These are phyloP conservation scores for Sebastes nivosus DNA, from an alignment of 2,797 vertebrate genomes.

Conservation along the genomic window DNA sequence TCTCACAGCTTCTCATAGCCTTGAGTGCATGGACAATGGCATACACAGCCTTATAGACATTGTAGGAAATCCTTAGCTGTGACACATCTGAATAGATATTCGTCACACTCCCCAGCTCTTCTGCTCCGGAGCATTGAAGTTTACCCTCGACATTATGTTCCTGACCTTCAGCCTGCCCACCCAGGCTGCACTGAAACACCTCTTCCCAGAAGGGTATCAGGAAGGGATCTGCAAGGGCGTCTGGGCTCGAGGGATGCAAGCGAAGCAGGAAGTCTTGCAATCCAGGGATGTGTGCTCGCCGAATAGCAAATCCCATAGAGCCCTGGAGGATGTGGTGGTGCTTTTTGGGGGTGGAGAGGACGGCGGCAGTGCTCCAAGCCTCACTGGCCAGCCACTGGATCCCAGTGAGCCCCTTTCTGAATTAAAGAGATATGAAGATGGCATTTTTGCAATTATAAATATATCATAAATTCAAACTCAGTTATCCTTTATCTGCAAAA, in stretches of 20 bases:
- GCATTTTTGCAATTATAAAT: not conserved
- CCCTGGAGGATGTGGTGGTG: slow-evolving; percentile 81
- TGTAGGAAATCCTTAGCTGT: slow-evolving; percentile 86
- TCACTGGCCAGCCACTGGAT: slow-evolving; percentile 87
- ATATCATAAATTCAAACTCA: not conserved
- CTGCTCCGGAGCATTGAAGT: slow-evolving; percentile 76
- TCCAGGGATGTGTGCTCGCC: slow-evolving; percentile 75
- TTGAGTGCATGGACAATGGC: slow-evolving; percentile 77
- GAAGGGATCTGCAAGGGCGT: slow-evolving; percentile 74
- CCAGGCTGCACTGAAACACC: slow-evolving; percentile 80
- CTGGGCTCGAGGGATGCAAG: slow-evolving; percentile 70
- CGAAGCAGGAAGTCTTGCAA: slow-evolving; percentile 81
- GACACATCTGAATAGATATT: slow-evolving; percentile 87
- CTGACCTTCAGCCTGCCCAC: slow-evolving; percentile 14
- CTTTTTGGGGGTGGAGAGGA: slow-evolving; percentile 77
- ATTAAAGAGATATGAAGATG: slow-evolving; percentile 1
- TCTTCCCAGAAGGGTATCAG: slow-evolving; percentile 83
- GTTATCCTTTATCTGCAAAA: not conserved
- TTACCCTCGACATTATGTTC: slow-evolving; percentile 31
- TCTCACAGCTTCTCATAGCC: slow-evolving; percentile 74
- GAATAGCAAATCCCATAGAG: slow-evolving; percentile 85
- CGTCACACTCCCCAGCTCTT: slow-evolving; percentile 68
- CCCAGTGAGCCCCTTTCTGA: slow-evolving; percentile 76
- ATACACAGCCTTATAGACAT: slow-evolving; percentile 86
- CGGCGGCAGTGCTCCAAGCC: slow-evolving; percentile 86